Evolutionary conservation across 2,888 invertebrate genomes (phyloP), one percentile per base, ranked within the genome.

Genomic region (Stramonita haemastoma): DNA sequence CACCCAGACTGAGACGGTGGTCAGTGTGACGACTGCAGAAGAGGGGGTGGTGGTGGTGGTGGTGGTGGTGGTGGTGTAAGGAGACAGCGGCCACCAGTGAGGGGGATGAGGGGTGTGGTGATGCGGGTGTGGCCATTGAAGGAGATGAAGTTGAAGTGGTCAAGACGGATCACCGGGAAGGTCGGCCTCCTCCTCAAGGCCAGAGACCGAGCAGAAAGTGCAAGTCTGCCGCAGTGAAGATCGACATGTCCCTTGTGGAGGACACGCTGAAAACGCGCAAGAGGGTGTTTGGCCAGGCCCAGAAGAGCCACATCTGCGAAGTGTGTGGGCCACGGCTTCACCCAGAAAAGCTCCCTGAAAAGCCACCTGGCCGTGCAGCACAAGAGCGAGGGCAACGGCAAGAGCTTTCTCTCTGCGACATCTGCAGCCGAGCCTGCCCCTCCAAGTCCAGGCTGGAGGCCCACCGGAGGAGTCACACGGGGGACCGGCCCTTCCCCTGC

Each of bases 401-500:
- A 46, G 8, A 46, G 46, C 46, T 88, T n/a, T 15, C 36, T 84
- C 36, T 84, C 32, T 88, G 88, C 46, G 36, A 66, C 32, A 66
- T 81, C 66, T 88, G 88, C 70, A 34, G 36, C 60, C 60, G 70
- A n/a, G 1, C 84, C n/a, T 88, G 81, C 66, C 13, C 66, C 22
- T 36, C 57, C 60, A 81, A 34, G n/a, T 36, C 56, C 29, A 57
- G 34, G 26, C 29, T 88, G 84, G 57, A 57, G 32, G 66, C 81
- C 11, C 88, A 88, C 70, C 11, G 29, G 15, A 57, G 88, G 29
- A 88, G 56, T 11, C 88, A 88, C 70, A 84, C 88, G 26, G 88
- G 88, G 15, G 88, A 88, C 36, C 83, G 57, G 15, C 88, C 88
- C 32, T 88, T 34, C 46, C 13, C 57, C 34, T 88, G 88, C n/a